These are phyloP conservation scores for Bombus confusus DNA, from an alignment of 1,140 invertebrate genomes.

Conservation along the genomic window DNA sequence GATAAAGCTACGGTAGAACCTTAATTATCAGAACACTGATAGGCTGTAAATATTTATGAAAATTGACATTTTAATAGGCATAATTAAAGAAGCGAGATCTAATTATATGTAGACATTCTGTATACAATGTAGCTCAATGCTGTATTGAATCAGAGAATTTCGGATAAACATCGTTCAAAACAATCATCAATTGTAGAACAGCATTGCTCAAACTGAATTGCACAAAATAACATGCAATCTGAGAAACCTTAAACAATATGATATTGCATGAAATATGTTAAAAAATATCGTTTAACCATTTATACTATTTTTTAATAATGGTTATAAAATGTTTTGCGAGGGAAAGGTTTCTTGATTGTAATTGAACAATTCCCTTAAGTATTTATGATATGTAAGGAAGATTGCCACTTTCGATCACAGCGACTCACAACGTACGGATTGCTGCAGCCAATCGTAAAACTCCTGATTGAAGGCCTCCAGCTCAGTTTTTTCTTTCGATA, in stretches of 20 bases:
- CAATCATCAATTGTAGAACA: no score
- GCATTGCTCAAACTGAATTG: no score
- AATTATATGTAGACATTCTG: no score
- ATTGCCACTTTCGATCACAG: slow-evolving; percentile 41
- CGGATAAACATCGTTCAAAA: no score
- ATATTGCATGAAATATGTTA: no score
- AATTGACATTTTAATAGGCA: no score
- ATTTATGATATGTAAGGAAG: slow-evolving; percentile 7
- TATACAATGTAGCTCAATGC: no score
- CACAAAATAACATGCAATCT: no score
- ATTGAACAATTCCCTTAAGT: background rate
- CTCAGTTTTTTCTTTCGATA: slow-evolving; percentile 68
- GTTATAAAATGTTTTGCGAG: background rate
- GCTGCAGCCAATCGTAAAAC: slow-evolving; percentile 83
- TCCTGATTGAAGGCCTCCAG: slow-evolving; percentile 83
- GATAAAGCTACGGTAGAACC: background rate
- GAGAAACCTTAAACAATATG: no score
- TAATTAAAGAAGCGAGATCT: no score
- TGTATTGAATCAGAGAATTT: no score
- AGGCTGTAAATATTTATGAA: background rate
- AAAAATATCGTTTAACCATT: background rate
- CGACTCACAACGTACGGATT: slow-evolving; percentile 71
- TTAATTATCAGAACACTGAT: background rate
- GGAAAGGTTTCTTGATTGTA: background rate
- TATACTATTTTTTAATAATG: background rate